Evolutionary conservation across 2,113 vertebrate genomes (phyloP), one percentile per base, ranked within the genome.

Genomic region (Pollachius pollachius): DNA sequence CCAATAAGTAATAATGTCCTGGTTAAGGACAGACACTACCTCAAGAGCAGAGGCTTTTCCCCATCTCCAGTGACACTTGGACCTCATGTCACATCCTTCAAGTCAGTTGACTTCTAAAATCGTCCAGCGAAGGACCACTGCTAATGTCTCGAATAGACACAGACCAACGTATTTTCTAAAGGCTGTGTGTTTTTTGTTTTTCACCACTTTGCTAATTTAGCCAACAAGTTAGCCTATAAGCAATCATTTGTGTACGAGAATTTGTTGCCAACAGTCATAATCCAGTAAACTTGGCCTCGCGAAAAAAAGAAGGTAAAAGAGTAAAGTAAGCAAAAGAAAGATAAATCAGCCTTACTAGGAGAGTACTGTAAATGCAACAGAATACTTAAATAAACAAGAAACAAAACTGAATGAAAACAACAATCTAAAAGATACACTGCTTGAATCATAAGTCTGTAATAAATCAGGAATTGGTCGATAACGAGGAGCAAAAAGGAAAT

Each of bases 191-290:
- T 27, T 90, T 90, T 94, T 5, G 93, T 93, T 94, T 92, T 91
- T 92, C 92, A 91, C 94, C 89, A 94, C 91, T 91, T 92, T 93
- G 94, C 92, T 92, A 92, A 92, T 91, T 89, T 82, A 93, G 93
- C 94, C 94, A 93, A 94, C 93, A 94, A 91, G 91, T 94, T 94
- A 95, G 94, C 93, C 94, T 91, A 92, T 92, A 76, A 68, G 72
- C 74, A 78, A 79, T 82, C 68, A 67, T 77, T 82, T 77, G 62
- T 71, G 73, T 83, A 73, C 81, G 74, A 88, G 78, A 76, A 80
- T 73, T 65, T 81, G 78, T 76, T 82, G 68, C 94, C 94, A 96
- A 96, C 94, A 96, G 94, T 97, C 94, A 90, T 91, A 67, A 93
- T 95, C 90, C 93, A 94, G 93, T 94, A 94, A 91, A 93, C 87